Evolutionary conservation across 2,113 vertebrate species (phyloP).

Genomic region (Petaurus breviceps): DNA sequence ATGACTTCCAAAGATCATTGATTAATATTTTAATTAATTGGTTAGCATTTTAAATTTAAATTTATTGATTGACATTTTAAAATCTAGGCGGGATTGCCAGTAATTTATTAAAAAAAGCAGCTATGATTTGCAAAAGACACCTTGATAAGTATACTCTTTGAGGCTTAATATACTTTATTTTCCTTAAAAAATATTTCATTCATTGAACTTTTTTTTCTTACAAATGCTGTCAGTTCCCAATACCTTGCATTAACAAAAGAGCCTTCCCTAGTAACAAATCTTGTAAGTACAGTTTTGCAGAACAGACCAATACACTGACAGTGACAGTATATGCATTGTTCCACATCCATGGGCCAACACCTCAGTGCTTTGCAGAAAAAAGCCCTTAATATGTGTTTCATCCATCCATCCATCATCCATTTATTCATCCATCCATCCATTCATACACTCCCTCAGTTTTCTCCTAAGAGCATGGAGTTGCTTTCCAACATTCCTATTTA

Average conservation of each 20-base stretch:
- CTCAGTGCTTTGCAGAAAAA: not conserved
- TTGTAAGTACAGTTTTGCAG: not conserved
- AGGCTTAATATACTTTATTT: constrained; percentile 7
- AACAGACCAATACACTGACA: not conserved
- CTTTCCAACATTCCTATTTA: not conserved
- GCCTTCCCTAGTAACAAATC: not conserved
- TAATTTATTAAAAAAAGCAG: not conserved
- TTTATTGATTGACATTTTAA: constrained; percentile 41
- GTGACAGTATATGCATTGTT: not conserved
- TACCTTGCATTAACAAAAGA: not conserved
- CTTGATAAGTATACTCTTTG: constrained; percentile 26
- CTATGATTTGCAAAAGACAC: constrained; percentile 1
- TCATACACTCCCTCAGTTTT: not conserved
- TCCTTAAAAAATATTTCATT: not conserved
- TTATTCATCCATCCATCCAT: not conserved
- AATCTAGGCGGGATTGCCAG: not conserved
- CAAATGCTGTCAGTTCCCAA: not conserved
- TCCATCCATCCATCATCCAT: not conserved
- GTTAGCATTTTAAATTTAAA: not conserved
- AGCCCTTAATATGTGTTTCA: not conserved
- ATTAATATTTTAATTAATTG: not conserved
- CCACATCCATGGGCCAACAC: not conserved
- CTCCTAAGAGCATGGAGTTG: not conserved
- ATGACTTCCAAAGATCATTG: not conserved
- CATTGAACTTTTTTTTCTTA: not conserved